Evolutionary conservation across 2,113 vertebrate genomes (phyloP).

Genomic region (Pelodiscus sinensis): DNA sequence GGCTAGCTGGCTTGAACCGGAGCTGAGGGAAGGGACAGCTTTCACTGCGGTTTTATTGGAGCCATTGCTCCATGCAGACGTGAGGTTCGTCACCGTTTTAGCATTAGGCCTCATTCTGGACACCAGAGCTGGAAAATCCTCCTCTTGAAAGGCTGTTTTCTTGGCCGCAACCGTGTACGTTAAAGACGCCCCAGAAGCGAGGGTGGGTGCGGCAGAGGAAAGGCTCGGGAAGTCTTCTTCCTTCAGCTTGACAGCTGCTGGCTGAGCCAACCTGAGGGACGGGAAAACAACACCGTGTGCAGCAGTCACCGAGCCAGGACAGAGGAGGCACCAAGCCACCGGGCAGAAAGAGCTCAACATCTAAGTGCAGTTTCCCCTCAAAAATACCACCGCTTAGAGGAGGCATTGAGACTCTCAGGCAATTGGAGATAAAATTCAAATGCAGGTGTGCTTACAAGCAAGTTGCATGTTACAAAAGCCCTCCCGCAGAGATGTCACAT

Average conservation of each 20-base stretch:
- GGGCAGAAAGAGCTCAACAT: not conserved
- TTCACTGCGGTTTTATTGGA: constrained; percentile 78
- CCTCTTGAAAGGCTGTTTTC: constrained; percentile 90
- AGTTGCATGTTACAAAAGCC: rapidly evolving
- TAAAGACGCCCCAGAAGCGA: constrained; percentile 76
- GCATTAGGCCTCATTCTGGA: constrained; percentile 81
- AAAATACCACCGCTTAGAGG: rapidly evolving
- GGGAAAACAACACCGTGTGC: not conserved
- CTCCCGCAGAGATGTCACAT: not conserved
- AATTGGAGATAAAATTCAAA: not conserved
- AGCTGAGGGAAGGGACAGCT: constrained; percentile 50
- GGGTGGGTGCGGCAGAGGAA: constrained; percentile 59
- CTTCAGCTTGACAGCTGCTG: constrained; percentile 79
- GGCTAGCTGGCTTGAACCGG: constrained; percentile 65
- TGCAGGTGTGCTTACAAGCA: rapidly evolving
- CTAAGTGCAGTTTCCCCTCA: not conserved
- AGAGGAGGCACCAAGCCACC: not conserved
- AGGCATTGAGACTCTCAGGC: not conserved
- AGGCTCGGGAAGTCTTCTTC: constrained; percentile 97
- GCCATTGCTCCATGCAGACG: constrained; percentile 87
- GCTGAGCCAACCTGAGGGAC: constrained; percentile 67
- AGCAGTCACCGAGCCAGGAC: rapidly evolving
- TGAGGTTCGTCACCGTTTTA: constrained; percentile 75
- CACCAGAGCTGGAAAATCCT: constrained; percentile 96
- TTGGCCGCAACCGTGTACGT: constrained; percentile 79